Percentiles rank a stretch among this genome's conserved stretches.
Evolutionary conservation across 2,888 invertebrate species (phyloP).

Genomic region (Neuroscelio doddi): DNA sequence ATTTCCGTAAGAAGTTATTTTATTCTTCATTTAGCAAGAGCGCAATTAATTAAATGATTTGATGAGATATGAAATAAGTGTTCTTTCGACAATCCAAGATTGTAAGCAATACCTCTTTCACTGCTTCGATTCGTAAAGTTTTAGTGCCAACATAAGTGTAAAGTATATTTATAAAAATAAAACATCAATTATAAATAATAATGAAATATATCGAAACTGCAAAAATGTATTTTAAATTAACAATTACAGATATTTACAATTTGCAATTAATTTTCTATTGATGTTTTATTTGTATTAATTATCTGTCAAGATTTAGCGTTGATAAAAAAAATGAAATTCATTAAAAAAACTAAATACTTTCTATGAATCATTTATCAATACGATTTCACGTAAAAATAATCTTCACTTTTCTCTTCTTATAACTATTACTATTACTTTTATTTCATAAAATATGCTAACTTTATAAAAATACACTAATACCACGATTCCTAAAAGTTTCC

Average conservation of each 20-base stretch:
- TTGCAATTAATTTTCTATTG: too few relatives aligned
- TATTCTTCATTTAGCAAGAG: neutral
- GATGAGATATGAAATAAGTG: constrained; percentile 9
- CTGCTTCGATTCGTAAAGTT: constrained; percentile 20
- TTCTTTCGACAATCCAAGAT: constrained; percentile 34
- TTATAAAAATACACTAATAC: constrained; percentile 10
- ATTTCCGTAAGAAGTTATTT: neutral
- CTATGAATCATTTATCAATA: too few relatives aligned
- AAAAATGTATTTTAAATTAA: too few relatives aligned
- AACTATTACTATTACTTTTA: constrained; percentile 8
- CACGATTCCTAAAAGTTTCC: constrained; percentile 22
- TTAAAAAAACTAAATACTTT: too few relatives aligned
- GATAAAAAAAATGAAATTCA: too few relatives aligned
- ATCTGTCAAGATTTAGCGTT: too few relatives aligned
- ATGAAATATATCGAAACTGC: too few relatives aligned
- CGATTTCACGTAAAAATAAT: too few relatives aligned
- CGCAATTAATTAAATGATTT: neutral
- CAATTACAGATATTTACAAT: too few relatives aligned
- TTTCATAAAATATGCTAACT: constrained; percentile 12
- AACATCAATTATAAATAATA: too few relatives aligned
- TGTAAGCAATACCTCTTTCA: constrained; percentile 10
- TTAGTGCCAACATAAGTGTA: constrained; percentile 32
- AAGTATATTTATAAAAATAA: neutral
- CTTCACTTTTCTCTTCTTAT: neutral
- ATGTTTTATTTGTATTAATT: too few relatives aligned